phyloP scores from a whole-genome alignment of 2,888 invertebrate genomes.

The Polydrusus pterygomalis region DNA sequence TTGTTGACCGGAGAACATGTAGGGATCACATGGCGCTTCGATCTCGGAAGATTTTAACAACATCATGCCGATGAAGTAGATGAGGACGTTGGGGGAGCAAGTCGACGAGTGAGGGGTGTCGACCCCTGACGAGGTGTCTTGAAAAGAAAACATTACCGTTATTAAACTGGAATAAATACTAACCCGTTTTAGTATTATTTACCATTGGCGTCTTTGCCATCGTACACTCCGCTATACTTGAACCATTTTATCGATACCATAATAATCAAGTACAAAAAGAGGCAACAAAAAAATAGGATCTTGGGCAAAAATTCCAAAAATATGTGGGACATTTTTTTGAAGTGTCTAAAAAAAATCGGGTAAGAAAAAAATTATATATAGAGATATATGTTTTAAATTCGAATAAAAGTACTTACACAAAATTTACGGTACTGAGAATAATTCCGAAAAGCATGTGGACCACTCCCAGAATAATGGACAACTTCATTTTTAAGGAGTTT shows the following conservation, averaged over 20 bases:
- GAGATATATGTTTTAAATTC: background rate
- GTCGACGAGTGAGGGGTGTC: slow-evolving; percentile 70
- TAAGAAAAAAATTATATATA: slow-evolving; percentile 29
- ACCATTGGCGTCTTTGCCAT: slow-evolving; percentile 62
- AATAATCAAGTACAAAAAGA: slow-evolving; percentile 85
- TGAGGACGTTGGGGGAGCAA: slow-evolving; percentile 86
- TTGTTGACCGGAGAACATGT: slow-evolving; percentile 78
- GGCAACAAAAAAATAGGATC: slow-evolving; percentile 87
- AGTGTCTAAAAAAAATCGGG: slow-evolving; percentile 79
- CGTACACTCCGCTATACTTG: slow-evolving; percentile 76
- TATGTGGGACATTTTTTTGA: slow-evolving; percentile 80
- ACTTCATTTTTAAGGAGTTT: slow-evolving; percentile 97
- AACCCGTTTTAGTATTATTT: background rate
- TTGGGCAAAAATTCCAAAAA: slow-evolving; percentile 93
- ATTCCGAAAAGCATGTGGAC: slow-evolving; percentile 97
- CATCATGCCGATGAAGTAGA: slow-evolving; percentile 88
- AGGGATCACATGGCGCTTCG: slow-evolving; percentile 72
- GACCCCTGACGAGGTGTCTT: slow-evolving; percentile 12
- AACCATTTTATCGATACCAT: slow-evolving; percentile 96
- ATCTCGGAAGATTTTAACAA: slow-evolving; percentile 72
- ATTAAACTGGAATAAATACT: background rate
- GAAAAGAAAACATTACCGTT: background rate
- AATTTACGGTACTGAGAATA: slow-evolving; percentile 85
- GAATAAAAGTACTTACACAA: slow-evolving; percentile 74
- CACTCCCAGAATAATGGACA: slow-evolving; percentile 95